Evolutionary conservation across 2,888 invertebrate genomes (phyloP), one percentile per base, ranked within the genome.

Genomic region (Sphaerophoria taeniata): DNA sequence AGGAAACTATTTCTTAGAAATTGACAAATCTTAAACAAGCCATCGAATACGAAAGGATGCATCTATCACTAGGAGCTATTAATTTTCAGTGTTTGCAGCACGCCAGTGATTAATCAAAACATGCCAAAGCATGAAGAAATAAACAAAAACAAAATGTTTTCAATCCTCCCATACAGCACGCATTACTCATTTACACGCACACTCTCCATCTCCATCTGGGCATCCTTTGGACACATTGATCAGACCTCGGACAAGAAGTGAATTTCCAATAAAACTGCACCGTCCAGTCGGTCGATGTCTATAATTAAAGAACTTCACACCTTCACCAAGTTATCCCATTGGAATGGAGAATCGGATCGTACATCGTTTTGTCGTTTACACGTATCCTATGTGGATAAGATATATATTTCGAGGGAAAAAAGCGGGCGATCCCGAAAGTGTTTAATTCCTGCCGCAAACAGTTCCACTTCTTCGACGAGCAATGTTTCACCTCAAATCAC

Each of bases 241-340:
- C 75, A 63, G 14, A 49, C 16, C n/a, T 12, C 12, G 43, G 60
- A 39, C 24, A 24, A 24, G 24, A 24, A 24, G 24, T 24, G 61
- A 47, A 76, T 72, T 61, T 55, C 55, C 67, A 74, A 78, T 45
- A 39, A 53, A 31, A 53, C 33, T 63, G 43, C 69, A 69, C 39
- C 45, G 77, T 63, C 79, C 49, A 61, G 79, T 56, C 80, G 84
- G 84, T 14, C 72, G 58, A 69, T 84, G 80, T 67, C 87, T 87
- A 89, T 89, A 90, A 91, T 91, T 89, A 90, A 90, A 90, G 88
- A 89, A 90, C 89, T 91, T 91, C 90, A 91, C 91, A 90, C 91
- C 90, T 89, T 87, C 87, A 74, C 80, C 72, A 87, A 81, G 69
- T 80, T 75, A 86, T 78, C 70, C 71, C 78, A 34, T 24, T 24